Evolutionary conservation across 1,140 invertebrate species (phyloP), one percentile per base, ranked within the genome.

Genomic region (Melitaea cinxia): DNA sequence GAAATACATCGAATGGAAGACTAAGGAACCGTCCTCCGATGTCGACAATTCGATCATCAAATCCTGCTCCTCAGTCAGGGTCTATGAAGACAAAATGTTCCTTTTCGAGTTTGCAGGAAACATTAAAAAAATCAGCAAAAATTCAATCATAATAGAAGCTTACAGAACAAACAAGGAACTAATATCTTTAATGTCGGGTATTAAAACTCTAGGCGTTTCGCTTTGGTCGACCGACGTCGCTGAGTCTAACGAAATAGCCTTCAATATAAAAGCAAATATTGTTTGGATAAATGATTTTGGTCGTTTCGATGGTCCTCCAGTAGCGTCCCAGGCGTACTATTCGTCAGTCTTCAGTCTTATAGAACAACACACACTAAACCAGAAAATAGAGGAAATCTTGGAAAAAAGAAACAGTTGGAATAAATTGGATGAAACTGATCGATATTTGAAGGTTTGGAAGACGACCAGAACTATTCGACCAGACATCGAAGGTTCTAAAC

Each of bases 111-210:
- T 59, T 0, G 72, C 63, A 2, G 47, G 33, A 1, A 15, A 62
- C 6, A 12, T 19, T 6, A 1, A 23, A 4, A n/a, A 12, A 10
- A 0, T 47, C 17, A 9, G 12, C 0, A 19, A 9, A 2, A 45
- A 69, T 1, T 30, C 71, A 0, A 53, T 79, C 9, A 4, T 58
- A 1, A 64, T 78, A 19, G 76, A 82, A 39, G 72, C 74, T 0
- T 85, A 75, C 52, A 73, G 83, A 28, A 85, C 79, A 1, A 70
- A 70, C 0, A 80, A 77, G 52, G 83, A 85, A 49, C 35, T 80
- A 30, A 52, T 80, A 4, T 49, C 66, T 0, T 30, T 83, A 3
- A 14, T 78, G 0, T 23, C 54, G 0, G 23, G 54, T 5, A 39
- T 52, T 0, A 33, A 37, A 1, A 61, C 70, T 12, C 62, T 69